Percentiles rank a stretch among this genome's conserved stretches.
These are phyloP conservation scores for Charina bottae DNA, from an alignment of 2,113 vertebrate genomes.

Conservation along the genomic window DNA sequence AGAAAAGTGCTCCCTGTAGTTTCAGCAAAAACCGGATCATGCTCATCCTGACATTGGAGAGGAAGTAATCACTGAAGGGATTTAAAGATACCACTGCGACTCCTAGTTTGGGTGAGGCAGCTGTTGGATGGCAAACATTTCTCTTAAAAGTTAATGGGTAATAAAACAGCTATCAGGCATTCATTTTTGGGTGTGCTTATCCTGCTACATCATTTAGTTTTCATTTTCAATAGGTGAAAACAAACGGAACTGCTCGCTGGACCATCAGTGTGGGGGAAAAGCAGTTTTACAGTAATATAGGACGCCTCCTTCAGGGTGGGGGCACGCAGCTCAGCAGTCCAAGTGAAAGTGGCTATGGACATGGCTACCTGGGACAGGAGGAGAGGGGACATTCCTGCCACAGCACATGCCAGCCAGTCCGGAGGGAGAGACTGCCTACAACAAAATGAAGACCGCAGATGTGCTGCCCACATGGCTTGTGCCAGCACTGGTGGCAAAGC, in stretches of 20 bases:
- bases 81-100: not conserved
- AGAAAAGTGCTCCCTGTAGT: not conserved
- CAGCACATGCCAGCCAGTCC: too few relatives aligned
- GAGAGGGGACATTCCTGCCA: too few relatives aligned
- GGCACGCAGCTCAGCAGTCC: too few relatives aligned
- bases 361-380: too few relatives aligned
- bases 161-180: not conserved
- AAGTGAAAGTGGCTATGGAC: too few relatives aligned
- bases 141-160: not conserved
- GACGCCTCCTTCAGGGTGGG: too few relatives aligned
- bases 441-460: too few relatives aligned
- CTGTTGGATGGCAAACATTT: not conserved
- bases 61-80: not conserved
- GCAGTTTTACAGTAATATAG: too few relatives aligned
- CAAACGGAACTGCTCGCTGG: not conserved
- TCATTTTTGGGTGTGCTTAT: not conserved
- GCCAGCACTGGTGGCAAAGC: too few relatives aligned
- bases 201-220: conserved; percentile 22
- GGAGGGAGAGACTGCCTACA: too few relatives aligned
- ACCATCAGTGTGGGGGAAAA: too few relatives aligned
- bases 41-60: not conserved
- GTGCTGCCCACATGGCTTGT: too few relatives aligned
- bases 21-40: not conserved
- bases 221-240: conserved; percentile 12
- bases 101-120: not conserved